Evolutionary conservation across 1,140 invertebrate genomes (phyloP).

Genomic region (Drosophila elegans): DNA sequence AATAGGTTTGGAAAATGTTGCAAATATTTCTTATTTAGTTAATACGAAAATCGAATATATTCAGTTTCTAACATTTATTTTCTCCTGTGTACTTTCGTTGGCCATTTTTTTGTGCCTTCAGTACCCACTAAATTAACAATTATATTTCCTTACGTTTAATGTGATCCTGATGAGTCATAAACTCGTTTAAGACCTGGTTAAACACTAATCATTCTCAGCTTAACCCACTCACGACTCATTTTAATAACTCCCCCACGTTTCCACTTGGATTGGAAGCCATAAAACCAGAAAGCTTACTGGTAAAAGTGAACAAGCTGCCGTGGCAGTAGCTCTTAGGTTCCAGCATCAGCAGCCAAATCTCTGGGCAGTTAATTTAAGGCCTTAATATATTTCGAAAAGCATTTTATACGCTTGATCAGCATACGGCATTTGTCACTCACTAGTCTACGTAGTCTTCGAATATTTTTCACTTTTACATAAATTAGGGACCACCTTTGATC

Average conservation of each 20-base stretch:
- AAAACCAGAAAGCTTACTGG: constrained; percentile 17
- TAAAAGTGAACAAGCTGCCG: constrained; percentile 12
- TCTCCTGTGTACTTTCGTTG: neutral
- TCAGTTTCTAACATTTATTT: neutral
- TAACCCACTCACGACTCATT: constrained; percentile 21
- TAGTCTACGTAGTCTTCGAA: constrained; percentile 15
- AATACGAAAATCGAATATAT: too few species aligned
- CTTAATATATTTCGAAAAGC: constrained; percentile 63
- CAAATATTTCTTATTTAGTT: neutral
- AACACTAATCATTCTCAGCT: constrained; percentile 6
- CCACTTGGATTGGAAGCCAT: constrained; percentile 23
- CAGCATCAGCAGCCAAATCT: neutral
- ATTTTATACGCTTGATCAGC: constrained; percentile 38
- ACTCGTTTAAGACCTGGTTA: constrained; percentile 18
- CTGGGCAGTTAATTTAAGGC: constrained; percentile 24
- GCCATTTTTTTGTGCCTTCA: neutral
- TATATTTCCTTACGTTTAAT: constrained; percentile 9
- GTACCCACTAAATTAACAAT: too few species aligned
- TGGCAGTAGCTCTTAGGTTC: constrained; percentile 17
- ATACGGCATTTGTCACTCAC: constrained; percentile 47
- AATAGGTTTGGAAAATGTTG: too few species aligned
- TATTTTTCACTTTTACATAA: constrained; percentile 66
- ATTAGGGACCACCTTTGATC: constrained; percentile 31
- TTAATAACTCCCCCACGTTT: constrained; percentile 38
- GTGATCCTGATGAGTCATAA: constrained; percentile 26